Evolutionary conservation across 1,140 invertebrate species (phyloP).

Genomic region (Cecropterus lyciades): DNA sequence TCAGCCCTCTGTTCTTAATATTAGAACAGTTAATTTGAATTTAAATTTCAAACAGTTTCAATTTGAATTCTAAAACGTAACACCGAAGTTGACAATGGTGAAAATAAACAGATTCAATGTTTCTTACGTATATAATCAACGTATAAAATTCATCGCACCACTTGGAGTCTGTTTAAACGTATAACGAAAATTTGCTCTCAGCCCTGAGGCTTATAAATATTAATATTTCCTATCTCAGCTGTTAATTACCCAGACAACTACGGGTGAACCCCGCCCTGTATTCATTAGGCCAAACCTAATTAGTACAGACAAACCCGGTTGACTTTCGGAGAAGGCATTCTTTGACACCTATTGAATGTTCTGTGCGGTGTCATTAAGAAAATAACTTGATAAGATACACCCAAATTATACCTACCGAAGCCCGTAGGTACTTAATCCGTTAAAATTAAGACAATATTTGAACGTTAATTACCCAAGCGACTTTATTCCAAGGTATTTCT

Average conservation of each 20-base stretch:
- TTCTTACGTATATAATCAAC: conserved; percentile 51
- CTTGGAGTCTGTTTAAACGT: conserved; percentile 61
- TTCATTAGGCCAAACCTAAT: conserved; percentile 78
- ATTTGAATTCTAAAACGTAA: conserved; percentile 33
- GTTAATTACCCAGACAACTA: conserved; percentile 80
- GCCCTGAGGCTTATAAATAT: conserved; percentile 74
- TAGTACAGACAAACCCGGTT: conserved; percentile 67
- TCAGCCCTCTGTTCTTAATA: conserved; percentile 11
- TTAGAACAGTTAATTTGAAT: conserved; percentile 29
- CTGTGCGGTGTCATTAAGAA: conserved; percentile 31
- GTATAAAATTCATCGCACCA: conserved; percentile 70
- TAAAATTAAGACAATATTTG: conserved; percentile 16
- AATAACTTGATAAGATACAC: neutral
- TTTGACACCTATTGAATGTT: conserved; percentile 62
- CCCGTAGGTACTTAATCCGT: neutral
- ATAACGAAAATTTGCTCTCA: conserved; percentile 69
- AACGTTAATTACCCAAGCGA: conserved; percentile 1
- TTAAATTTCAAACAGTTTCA: conserved; percentile 28
- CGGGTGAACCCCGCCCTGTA: conserved; percentile 74
- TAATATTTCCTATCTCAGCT: conserved; percentile 81
- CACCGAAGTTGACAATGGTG: conserved; percentile 32
- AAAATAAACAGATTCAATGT: conserved; percentile 41
- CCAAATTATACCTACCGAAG: neutral
- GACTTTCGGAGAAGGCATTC: conserved; percentile 53
- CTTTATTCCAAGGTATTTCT: conserved; percentile 17